Percentiles rank a stretch among this genome's conserved stretches.
These are phyloP conservation scores for Anneissia japonica DNA, from an alignment of 35 echinoderm and acorn worm species.

Conservation along the genomic window DNA sequence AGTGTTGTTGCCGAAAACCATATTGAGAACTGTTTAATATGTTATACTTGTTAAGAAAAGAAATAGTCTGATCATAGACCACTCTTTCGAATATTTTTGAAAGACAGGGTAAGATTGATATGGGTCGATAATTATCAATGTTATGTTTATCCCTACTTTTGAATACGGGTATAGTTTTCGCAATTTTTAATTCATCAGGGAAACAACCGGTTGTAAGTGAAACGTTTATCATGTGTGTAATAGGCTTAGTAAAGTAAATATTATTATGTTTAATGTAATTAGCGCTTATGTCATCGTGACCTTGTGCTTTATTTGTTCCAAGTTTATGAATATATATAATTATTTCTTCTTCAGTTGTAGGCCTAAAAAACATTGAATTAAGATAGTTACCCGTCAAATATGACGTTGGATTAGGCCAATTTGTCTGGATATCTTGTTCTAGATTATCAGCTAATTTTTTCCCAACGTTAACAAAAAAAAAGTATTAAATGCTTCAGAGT, in stretches of 20 bases:
- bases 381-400: background rate
- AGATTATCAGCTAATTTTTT: background rate
- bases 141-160: background rate
- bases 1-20: conserved; percentile 5
- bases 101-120: conserved; percentile 8
- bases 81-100: conserved; percentile 11
- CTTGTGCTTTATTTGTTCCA: too few species aligned
- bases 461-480: conserved; percentile 5
- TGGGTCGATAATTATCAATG: conserved; percentile 11
- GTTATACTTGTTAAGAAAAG: background rate
- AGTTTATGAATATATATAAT: too few species aligned
- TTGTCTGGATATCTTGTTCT: background rate
- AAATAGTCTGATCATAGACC: background rate
- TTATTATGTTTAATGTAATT: background rate
- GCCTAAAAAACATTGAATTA: conserved; percentile 2
- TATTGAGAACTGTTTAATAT: background rate
- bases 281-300: too few species aligned
- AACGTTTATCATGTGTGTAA: background rate
- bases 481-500: background rate
- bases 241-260: background rate
- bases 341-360: background rate
- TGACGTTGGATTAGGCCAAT: background rate
- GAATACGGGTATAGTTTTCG: background rate
- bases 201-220: background rate
- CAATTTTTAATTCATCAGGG: background rate